Conservation (phyloP, 2,888 invertebrate genomes). For the Stramonita haemastoma region DNA sequence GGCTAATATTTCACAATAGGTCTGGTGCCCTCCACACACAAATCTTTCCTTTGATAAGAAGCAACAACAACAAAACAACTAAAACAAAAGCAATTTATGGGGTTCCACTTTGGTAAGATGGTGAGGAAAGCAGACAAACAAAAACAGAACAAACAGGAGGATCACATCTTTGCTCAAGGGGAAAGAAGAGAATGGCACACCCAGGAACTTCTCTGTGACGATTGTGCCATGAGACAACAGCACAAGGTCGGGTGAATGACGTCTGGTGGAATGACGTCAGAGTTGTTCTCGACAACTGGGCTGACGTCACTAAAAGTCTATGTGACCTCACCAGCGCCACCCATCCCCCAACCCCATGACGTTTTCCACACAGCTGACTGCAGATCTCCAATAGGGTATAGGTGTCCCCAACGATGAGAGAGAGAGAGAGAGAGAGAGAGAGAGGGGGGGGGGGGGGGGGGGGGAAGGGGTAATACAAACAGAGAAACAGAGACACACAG, state of each 20-base stretch:
- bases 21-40: not conserved
- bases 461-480: no score
- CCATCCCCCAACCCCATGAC: slow-evolving; percentile 4
- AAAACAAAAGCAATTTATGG: not conserved
- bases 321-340: slow-evolving; percentile 32
- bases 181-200: not conserved
- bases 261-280: slow-evolving; percentile 1
- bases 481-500: no score
- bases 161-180: not conserved
- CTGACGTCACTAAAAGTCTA: slow-evolving; percentile 7
- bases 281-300: not conserved
- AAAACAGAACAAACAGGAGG: no score
- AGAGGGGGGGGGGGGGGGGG: no score
- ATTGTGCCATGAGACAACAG: slow-evolving; percentile 27
- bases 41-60: not conserved
- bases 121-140: not conserved
- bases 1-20: no score
- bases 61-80: no score
- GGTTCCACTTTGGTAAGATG: not conserved
- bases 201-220: not conserved
- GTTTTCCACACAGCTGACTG: slow-evolving; percentile 35
- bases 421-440: no score
- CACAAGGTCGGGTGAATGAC: slow-evolving; percentile 25
- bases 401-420: not conserved
- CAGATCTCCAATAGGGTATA: not conserved